Conservation (phyloP, 2,797 vertebrate genomes). For the Esox masquinongy region DNA sequence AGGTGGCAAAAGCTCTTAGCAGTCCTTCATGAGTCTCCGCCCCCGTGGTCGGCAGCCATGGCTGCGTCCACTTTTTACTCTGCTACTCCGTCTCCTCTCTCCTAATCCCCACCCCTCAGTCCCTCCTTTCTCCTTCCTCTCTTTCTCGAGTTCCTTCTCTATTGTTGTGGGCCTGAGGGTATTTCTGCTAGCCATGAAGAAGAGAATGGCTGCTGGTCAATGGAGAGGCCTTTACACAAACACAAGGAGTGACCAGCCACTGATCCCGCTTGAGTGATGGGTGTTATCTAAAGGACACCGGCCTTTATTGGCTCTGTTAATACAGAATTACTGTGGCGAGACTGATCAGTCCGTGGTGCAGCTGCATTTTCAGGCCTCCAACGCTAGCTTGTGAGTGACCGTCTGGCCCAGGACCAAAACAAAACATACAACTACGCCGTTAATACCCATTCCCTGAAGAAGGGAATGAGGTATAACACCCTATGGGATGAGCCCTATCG, state of each 20-base stretch:
- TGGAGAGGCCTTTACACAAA: slow-evolving; percentile 38
- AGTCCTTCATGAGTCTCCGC: slow-evolving; percentile 62
- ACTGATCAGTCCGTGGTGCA: slow-evolving; percentile 25
- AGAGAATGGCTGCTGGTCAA: slow-evolving; percentile 24
- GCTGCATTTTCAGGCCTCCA: slow-evolving; percentile 22
- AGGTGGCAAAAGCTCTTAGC: slow-evolving; percentile 73
- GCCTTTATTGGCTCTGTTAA: slow-evolving; percentile 41
- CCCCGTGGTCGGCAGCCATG: slow-evolving; percentile 10
- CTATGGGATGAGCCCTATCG: too few species aligned
- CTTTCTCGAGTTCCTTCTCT: slow-evolving; percentile 37
- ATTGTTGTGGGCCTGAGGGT: background rate
- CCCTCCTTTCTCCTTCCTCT: slow-evolving; percentile 53
- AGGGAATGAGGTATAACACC: too few species aligned
- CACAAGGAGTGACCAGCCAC: slow-evolving; percentile 38
- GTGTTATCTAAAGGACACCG: slow-evolving; percentile 39
- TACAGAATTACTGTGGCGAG: slow-evolving; percentile 39
- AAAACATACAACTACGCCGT: background rate
- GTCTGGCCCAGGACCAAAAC: background rate
- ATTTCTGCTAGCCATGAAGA: background rate
- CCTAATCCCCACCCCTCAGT: background rate
- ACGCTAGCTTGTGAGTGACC: background rate
- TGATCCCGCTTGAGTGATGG: slow-evolving; percentile 43
- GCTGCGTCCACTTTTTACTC: background rate
- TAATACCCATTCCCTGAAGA: too few species aligned
- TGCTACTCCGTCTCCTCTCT: background rate